Evolutionary conservation across 2,113 vertebrate genomes (phyloP).

Genomic region (Dipodomys stephensi): DNA sequence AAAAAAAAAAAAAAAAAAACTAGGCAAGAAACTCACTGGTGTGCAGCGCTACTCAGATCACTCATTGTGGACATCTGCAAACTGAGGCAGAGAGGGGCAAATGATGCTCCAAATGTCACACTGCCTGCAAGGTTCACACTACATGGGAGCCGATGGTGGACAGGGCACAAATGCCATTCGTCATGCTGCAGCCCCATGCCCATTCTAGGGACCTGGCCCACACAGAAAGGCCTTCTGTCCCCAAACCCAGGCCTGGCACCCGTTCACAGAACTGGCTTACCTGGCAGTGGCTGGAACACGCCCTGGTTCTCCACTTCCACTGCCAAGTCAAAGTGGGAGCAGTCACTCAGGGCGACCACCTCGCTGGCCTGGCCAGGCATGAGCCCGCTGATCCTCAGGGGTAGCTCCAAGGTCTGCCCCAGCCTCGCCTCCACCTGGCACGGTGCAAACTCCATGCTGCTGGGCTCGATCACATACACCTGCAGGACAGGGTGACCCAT

Average conservation of each 20-base stretch:
- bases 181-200: no score
- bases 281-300: conserved; percentile 90
- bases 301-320: conserved; percentile 92
- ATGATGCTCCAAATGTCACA: rapidly evolving
- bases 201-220: neutral
- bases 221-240: rapidly evolving
- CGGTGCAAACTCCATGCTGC: conserved; percentile 93
- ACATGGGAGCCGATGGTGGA: neutral
- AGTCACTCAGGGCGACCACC: conserved; percentile 92
- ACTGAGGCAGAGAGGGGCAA: neutral
- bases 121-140: rapidly evolving
- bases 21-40: neutral
- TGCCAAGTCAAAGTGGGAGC: conserved; percentile 93
- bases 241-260: rapidly evolving
- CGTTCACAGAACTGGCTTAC: conserved; percentile 78
- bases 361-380: conserved; percentile 83
- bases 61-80: neutral
- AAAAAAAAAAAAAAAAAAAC: no score
- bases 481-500: conserved; percentile 67
- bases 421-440: conserved; percentile 93
- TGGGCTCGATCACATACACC: conserved; percentile 95
- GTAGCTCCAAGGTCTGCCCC: conserved; percentile 92
- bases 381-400: conserved; percentile 91
- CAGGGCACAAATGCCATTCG: no score
- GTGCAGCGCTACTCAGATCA: neutral